Percentiles rank a stretch among this genome's conserved stretches.
phyloP scores from a whole-genome alignment of 2,888 invertebrate species.

The Exocentrus adspersus region DNA sequence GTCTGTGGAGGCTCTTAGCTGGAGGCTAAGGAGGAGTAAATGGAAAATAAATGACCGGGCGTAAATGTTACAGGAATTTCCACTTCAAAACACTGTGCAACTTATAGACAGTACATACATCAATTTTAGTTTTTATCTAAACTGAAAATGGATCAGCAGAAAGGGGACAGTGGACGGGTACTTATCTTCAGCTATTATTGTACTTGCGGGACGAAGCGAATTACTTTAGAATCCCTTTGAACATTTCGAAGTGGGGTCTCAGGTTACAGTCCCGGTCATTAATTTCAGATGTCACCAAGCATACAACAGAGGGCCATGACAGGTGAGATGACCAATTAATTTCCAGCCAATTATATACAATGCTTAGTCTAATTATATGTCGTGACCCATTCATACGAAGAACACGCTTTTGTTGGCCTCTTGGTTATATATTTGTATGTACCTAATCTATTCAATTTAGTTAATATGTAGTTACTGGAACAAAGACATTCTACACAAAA shows the following conservation, averaged over 20 bases:
- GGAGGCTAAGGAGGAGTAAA: too few relatives aligned
- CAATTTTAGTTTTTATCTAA: too few relatives aligned
- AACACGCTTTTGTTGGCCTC: not conserved
- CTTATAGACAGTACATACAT: too few relatives aligned
- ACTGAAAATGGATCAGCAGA: not conserved
- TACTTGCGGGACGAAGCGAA: conserved; percentile 10
- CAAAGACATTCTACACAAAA: too few relatives aligned
- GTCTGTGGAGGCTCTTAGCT: too few relatives aligned
- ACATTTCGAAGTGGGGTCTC: conserved; percentile 19
- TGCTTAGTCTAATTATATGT: conserved; percentile 13
- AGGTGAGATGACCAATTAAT: conserved; percentile 27
- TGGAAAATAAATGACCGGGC: too few relatives aligned
- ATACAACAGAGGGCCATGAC: conserved; percentile 14
- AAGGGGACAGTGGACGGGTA: not conserved
- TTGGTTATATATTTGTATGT: too few relatives aligned
- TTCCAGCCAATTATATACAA: conserved; percentile 20
- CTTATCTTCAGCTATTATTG: conserved; percentile 12
- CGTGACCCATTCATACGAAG: not conserved
- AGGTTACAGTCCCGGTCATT: conserved; percentile 19
- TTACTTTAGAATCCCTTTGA: conserved; percentile 17
- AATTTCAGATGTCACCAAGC: conserved; percentile 23
- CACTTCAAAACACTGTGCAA: too few relatives aligned
- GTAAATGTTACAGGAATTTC: too few relatives aligned
- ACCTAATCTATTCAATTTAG: too few relatives aligned
- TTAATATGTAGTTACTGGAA: too few relatives aligned